A percentile compares a stretch with the other conserved stretches of the same genome.
phyloP scores from a whole-genome alignment of 2,113 vertebrate genomes.

The Gymnogyps californianus region DNA sequence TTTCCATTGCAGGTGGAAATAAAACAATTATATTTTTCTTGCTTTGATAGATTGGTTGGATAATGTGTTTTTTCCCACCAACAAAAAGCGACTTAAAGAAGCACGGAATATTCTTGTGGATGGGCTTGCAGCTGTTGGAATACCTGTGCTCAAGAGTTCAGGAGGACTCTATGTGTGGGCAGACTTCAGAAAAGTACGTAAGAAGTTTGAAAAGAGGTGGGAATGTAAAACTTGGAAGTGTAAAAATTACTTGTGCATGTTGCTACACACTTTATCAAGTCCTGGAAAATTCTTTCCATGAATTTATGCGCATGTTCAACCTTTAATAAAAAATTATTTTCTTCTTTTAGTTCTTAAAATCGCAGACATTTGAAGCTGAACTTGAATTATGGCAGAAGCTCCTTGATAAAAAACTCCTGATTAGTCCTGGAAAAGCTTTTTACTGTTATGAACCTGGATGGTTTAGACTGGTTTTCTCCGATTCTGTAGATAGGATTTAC shows the following conservation, averaged over 20 bases:
- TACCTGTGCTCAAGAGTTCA: constrained; percentile 19
- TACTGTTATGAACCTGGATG: constrained; percentile 39
- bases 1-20: not conserved
- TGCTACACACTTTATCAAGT: not conserved
- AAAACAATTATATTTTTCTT: not conserved
- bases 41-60: constrained; percentile 37
- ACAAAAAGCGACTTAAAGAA: constrained; percentile 28
- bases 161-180: constrained; percentile 59
- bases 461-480: constrained; percentile 45
- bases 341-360: not conserved
- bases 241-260: not conserved
- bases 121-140: constrained; percentile 17
- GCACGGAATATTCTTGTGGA: not conserved
- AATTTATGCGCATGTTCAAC: not conserved
- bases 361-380: constrained; percentile 48
- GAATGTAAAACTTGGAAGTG: not conserved
- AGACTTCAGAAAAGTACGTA: constrained; percentile 51
- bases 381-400: constrained; percentile 48
- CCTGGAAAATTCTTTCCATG: not conserved
- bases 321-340: not conserved
- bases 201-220: not conserved
- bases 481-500: not conserved
- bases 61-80: constrained; percentile 40
- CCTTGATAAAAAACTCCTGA: constrained; percentile 26
- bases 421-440: constrained; percentile 42